Evolutionary conservation across 2,888 invertebrate genomes (phyloP).

Genomic region (Hetaerina titia): DNA sequence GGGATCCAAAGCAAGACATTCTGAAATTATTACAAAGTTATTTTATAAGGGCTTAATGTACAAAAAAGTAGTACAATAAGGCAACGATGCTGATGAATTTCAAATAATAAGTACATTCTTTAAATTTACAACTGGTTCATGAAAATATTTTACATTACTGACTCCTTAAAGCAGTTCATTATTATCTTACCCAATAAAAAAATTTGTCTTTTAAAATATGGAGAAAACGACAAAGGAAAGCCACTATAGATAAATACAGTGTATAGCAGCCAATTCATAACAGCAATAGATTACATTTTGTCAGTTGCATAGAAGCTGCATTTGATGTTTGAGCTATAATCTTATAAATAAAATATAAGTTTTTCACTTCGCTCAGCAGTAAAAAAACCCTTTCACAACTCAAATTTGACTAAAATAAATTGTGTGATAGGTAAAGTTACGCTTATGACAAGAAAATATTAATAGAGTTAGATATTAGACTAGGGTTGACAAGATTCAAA

Average conservation of each 20-base stretch:
- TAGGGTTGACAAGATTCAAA: conserved; percentile 49
- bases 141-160: neutral
- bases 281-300: neutral
- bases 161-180: neutral
- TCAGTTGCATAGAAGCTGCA: neutral
- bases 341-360: neutral
- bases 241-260: neutral
- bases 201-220: neutral
- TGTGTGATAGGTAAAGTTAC: neutral
- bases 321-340: neutral
- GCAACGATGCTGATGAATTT: neutral
- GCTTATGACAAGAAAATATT: conserved; percentile 56
- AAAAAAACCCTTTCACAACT: conserved; percentile 12
- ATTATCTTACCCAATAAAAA: neutral
- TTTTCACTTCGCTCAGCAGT: neutral
- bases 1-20: neutral
- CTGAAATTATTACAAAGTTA: neutral
- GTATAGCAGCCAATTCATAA: neutral
- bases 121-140: neutral
- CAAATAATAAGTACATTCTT: neutral
- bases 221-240: neutral
- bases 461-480: conserved; percentile 49
- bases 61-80: neutral
- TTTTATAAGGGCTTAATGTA: neutral
- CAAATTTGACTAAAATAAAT: conserved; percentile 38